Conservation (phyloP, 1,140 invertebrate species). For the Leptopilina boulardi region DNA sequence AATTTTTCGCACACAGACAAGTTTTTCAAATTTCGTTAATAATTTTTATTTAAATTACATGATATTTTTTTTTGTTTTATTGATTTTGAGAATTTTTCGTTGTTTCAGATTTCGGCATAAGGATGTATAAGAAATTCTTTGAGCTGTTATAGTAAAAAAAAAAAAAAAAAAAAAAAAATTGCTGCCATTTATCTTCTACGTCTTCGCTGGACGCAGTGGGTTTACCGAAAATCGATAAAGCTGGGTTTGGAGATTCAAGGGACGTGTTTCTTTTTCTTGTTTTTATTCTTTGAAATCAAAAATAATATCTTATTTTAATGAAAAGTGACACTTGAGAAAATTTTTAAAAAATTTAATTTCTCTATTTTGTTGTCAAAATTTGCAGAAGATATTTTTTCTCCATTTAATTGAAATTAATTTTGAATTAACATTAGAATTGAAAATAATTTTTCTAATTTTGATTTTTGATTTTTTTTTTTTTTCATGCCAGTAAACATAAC, state of each 20-base stretch:
- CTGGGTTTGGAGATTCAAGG: slow-evolving; percentile 14
- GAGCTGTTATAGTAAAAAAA: neutral
- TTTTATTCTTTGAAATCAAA: slow-evolving; percentile 6
- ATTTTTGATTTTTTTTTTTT: no score
- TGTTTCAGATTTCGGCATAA: neutral
- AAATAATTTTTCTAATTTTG: no score
- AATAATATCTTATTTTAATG: neutral
- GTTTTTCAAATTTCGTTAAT: neutral
- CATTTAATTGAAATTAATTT: no score
- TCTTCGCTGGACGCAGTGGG: neutral
- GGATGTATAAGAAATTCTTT: slow-evolving; percentile 7
- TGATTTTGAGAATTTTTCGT: neutral
- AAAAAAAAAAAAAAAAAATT: slow-evolving; percentile 7
- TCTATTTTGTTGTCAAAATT: neutral
- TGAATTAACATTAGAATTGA: no score
- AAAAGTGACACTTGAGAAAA: neutral
- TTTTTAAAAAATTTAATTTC: neutral
- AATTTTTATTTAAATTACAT: neutral
- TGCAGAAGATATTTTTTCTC: neutral
- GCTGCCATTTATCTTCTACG: slow-evolving; percentile 9
- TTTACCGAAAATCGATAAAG: slow-evolving; percentile 34
- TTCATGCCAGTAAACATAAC: no score
- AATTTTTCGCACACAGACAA: no score
- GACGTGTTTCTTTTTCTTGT: slow-evolving; percentile 20
- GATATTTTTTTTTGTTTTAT: neutral